Base-by-base conservation (phyloP, 2,113 vertebrate species). In the Corydoras sp. region DNA sequence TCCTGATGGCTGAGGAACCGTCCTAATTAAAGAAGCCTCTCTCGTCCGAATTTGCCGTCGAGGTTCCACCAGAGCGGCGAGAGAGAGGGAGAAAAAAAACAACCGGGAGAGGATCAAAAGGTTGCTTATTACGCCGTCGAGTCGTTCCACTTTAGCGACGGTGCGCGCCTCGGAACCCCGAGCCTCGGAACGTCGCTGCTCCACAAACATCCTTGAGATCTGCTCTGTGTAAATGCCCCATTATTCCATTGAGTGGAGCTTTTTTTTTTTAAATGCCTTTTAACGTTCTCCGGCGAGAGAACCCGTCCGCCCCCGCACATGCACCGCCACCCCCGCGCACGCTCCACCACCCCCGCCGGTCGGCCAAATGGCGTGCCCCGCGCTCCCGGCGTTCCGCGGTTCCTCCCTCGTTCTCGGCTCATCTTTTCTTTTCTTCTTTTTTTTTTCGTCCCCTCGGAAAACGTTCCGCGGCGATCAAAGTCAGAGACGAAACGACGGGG, bases 261-360 rank as follows among this genome's bases (percentile, higher is more conserved):
- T 43, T 43, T 43, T 8, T 5, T 43, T 43, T 24, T 24, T 24
- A 24, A 75, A 75, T 64, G 54, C 72, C 49, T 75, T 74, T 71
- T 72, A 68, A 54, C 68, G 71, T 78, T 72, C 72, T 75, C 9
- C 11, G 51, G 65, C 5, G 48, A 71, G 60, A 60, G 62, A 77
- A 18, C 13, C 8, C 2, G 4, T 65, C 50, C 29, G 31, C 56
- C 51, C 61, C 4, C 5, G 29, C 10, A 11, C 18, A n/a, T n/a
- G n/a, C n/a, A n/a, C n/a, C n/a, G n/a, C n/a, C n/a, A n/a, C 32
- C 32, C 32, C 32, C 32, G 3, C 32, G 6, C 32, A 43, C 35
- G 7, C 35, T 8, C 35, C 35, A 4, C 35, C 35, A 5, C 35
- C 35, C 4, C 35, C 35, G 7, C 35, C 35, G 35, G 4, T 43